A percentile compares a stretch with the other conserved stretches of the same genome.
phyloP scores from a whole-genome alignment of 1,140 invertebrate genomes.

The Trialeurodes vaporariorum region DNA sequence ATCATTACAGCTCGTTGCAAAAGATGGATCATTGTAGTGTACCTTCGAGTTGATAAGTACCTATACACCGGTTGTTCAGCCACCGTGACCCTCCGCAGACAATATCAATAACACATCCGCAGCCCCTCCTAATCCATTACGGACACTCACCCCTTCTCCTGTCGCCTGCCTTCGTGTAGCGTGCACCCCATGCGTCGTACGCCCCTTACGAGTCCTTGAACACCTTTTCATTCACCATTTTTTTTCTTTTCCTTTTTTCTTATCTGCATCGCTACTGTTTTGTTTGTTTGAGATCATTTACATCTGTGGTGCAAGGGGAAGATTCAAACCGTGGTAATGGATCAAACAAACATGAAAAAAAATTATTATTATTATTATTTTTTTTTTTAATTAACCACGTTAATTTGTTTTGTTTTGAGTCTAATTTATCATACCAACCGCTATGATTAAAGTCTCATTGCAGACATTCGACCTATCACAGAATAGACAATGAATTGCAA shows the following conservation, averaged over 20 bases:
- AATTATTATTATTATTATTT: no score
- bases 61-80: no score
- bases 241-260: no score
- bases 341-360: no score
- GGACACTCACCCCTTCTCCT: not conserved
- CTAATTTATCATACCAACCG: not conserved
- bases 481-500: no score
- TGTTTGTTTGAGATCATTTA: not conserved
- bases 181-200: no score
- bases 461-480: no score
- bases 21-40: no score
- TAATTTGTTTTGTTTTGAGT: not conserved
- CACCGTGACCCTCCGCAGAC: no score
- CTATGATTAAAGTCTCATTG: not conserved
- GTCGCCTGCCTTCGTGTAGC: no score
- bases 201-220: not conserved
- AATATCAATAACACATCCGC: not conserved
- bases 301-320: not conserved
- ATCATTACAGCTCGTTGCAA: no score
- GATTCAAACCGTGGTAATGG: not conserved
- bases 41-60: no score
- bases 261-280: not conserved
- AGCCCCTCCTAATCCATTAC: not conserved
- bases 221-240: not conserved
- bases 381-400: not conserved